phyloP scores from a whole-genome alignment of 2,797 vertebrate species.

The Dryobates pubescens region DNA sequence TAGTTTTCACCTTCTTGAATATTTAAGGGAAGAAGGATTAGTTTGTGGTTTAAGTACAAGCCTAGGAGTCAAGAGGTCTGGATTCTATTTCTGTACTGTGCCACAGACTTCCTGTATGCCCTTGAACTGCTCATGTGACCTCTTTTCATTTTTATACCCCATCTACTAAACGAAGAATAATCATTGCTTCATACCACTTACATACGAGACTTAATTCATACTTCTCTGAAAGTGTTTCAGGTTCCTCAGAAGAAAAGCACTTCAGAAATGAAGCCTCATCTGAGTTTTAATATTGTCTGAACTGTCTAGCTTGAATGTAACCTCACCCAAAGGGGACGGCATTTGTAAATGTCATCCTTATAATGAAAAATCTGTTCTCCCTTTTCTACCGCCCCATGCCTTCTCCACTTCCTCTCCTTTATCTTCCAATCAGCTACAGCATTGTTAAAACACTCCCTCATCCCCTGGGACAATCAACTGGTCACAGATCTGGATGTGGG shows the following conservation, averaged over 20 bases:
- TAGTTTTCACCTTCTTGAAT: conserved; percentile 25
- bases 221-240: neutral
- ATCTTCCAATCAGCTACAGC: neutral
- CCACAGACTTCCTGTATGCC: conserved; percentile 25
- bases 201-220: conserved; percentile 8
- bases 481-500: neutral
- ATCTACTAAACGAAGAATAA: neutral
- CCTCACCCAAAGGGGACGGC: neutral
- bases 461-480: neutral
- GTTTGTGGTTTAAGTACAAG: conserved; percentile 16
- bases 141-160: conserved; percentile 23
- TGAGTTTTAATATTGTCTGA: conserved; percentile 17
- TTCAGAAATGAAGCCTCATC: conserved; percentile 23
- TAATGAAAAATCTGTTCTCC: conserved; percentile 31
- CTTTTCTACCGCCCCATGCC: neutral
- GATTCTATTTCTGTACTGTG: conserved; percentile 51
- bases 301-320: neutral
- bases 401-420: neutral
- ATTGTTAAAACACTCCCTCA: neutral
- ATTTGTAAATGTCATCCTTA: conserved; percentile 55
- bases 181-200: neutral
- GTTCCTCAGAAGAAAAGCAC: neutral
- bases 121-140: neutral
- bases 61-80: conserved; percentile 45
- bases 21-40: conserved; percentile 29